Conservation (phyloP, 2,888 invertebrate species). For the Junonia oenone region DNA sequence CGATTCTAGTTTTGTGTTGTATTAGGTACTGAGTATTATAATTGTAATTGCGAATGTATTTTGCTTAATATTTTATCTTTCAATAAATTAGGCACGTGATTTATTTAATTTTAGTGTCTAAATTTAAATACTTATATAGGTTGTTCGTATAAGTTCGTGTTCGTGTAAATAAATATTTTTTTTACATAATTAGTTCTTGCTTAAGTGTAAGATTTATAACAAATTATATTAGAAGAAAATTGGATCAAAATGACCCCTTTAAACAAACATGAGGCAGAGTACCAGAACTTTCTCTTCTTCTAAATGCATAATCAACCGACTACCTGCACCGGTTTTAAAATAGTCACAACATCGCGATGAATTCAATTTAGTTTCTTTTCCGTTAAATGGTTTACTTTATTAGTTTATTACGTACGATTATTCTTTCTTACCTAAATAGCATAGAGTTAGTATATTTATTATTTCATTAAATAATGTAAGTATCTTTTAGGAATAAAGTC, state of each 20-base stretch:
- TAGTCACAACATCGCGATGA: slow-evolving; percentile 22
- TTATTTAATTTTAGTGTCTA: too few relatives aligned
- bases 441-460: neutral
- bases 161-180: too few relatives aligned
- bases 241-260: slow-evolving; percentile 20
- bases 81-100: too few relatives aligned
- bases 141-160: too few relatives aligned
- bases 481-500: too few relatives aligned
- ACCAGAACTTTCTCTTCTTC: slow-evolving; percentile 27
- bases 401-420: neutral
- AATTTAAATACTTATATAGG: too few relatives aligned
- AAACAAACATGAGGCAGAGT: slow-evolving; percentile 23
- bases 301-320: slow-evolving; percentile 27
- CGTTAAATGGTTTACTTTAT: slow-evolving; percentile 16
- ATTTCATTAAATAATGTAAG: too few relatives aligned
- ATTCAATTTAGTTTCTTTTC: slow-evolving; percentile 22
- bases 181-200: neutral
- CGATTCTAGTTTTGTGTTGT: neutral
- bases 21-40: neutral
- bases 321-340: slow-evolving; percentile 30
- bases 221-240: neutral
- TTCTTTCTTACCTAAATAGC: neutral
- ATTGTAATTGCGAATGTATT: too few relatives aligned
- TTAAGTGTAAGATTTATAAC: neutral
- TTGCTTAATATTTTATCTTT: too few relatives aligned